These are phyloP conservation scores for Heliconius sara DNA, from an alignment of 2,888 invertebrate genomes.

Conservation along the genomic window DNA sequence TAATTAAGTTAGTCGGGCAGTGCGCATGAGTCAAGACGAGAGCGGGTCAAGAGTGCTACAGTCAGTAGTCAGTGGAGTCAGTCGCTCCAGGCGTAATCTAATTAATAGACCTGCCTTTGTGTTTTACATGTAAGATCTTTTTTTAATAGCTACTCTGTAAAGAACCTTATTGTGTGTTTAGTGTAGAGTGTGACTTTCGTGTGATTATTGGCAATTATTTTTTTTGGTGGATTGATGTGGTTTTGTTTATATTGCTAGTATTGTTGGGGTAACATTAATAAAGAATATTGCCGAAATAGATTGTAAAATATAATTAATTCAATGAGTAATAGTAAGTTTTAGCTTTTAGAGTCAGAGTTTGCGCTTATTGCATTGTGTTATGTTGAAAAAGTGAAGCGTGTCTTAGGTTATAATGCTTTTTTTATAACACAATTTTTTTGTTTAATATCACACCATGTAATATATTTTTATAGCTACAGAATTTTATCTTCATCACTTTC, in stretches of 20 bases:
- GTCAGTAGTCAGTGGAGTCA: constrained; percentile 53
- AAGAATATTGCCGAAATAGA: neutral
- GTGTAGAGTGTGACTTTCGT: constrained; percentile 4
- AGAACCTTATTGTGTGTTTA: neutral
- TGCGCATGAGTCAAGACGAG: constrained; percentile 70
- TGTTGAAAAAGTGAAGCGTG: too few relatives aligned
- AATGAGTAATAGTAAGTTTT: neutral
- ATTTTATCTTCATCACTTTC: too few relatives aligned
- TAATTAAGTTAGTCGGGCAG: constrained; percentile 54
- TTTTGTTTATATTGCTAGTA: neutral
- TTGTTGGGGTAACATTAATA: neutral
- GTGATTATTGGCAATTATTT: neutral
- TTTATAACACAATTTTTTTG: too few relatives aligned
- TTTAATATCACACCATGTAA: too few relatives aligned
- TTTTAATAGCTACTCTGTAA: neutral
- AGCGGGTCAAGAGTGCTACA: constrained; percentile 54
- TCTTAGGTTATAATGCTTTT: too few relatives aligned
- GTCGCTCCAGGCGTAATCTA: constrained; percentile 57
- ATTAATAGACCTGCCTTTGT: constrained; percentile 52
- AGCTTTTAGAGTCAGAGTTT: neutral
- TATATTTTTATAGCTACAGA: too few relatives aligned
- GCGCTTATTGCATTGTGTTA: too few relatives aligned
- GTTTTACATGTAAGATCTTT: constrained; percentile 21
- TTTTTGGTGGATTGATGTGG: neutral
- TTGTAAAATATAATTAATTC: neutral